Evolutionary conservation across 1,140 invertebrate species (phyloP), one percentile per base, ranked within the genome.

Genomic region (Panagrolaimus sp.): DNA sequence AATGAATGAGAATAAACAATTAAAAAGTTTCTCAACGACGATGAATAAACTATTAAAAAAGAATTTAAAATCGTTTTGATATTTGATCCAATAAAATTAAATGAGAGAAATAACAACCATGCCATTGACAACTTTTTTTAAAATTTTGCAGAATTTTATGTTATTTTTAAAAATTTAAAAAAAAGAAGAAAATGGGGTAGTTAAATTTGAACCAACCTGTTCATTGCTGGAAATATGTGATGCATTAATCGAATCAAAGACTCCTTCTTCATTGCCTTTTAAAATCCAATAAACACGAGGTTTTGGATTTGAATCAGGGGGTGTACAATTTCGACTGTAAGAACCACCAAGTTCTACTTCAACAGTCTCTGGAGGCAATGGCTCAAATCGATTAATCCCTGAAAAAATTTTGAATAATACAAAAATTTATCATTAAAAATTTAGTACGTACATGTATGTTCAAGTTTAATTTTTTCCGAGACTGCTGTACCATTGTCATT

Each of bases 401-500:
- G 26, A 58, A 77, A 69, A 66, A 58, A 43, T n/a, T 45, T 43
- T 21, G 21, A 70, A 69, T 43, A 24, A 8, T 5, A 55, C 46
- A 24, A 71, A 24, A n/a, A 38, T 10, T n/a, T 21, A n/a, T 7
- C 6, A 9, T n/a, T 32, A 21, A 10, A 55, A 45, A 8, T n/a
- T 48, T 67, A 43, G 28, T 58, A 76, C 71, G 43, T 67, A 85
- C 83, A 85, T 5, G 94, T 91, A 84, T 94, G 93, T n/a, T 93
- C 87, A 14, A 96, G 90, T 79, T 93, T 93, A 10, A 96, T 92
- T 0, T 91, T 92, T 84, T 96, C 95, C 0, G 92, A 94, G 0
- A 92, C 92, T 14, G 93, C 92, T 4, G 88, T 91, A 52, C 96
- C 96, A 87, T 92, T 93, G 77, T 92, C 90, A 83, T 99, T 98